Percentiles rank a stretch among this genome's conserved stretches.
Conservation (phyloP, 2,113 vertebrate genomes). For the Syrrhaptes paradoxus region DNA sequence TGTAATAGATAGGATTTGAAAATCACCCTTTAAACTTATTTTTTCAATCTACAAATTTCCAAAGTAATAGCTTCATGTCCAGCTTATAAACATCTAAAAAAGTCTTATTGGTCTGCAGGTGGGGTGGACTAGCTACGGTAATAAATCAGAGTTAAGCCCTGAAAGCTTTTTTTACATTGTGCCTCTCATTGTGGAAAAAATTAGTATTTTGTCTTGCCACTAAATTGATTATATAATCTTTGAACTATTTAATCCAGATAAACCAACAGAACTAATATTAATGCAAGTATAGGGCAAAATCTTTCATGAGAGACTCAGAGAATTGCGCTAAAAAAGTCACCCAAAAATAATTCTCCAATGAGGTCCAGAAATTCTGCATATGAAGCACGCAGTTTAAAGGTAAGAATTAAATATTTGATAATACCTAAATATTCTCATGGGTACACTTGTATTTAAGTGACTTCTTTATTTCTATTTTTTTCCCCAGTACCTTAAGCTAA, state of each 20-base stretch:
- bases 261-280: background rate
- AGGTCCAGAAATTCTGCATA: background rate
- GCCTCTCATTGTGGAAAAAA: background rate
- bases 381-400: background rate
- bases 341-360: background rate
- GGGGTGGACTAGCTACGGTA: background rate
- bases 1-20: background rate
- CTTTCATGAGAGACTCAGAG: background rate
- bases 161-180: background rate
- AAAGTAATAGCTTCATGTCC: background rate
- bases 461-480: background rate
- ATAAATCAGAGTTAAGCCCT: background rate
- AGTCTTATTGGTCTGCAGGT: background rate
- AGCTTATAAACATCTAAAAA: background rate
- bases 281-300: background rate
- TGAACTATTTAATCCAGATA: background rate
- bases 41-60: background rate
- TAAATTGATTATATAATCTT: background rate
- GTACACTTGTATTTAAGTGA: background rate
- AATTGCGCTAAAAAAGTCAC: background rate
- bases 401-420: background rate
- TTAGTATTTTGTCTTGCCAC: background rate
- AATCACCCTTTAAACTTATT: background rate
- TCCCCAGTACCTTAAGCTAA: background rate
- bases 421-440: background rate